Evolutionary conservation across 2,113 vertebrate genomes (phyloP), one percentile per base, ranked within the genome.

Genomic region (Carettochelys insculpta): DNA sequence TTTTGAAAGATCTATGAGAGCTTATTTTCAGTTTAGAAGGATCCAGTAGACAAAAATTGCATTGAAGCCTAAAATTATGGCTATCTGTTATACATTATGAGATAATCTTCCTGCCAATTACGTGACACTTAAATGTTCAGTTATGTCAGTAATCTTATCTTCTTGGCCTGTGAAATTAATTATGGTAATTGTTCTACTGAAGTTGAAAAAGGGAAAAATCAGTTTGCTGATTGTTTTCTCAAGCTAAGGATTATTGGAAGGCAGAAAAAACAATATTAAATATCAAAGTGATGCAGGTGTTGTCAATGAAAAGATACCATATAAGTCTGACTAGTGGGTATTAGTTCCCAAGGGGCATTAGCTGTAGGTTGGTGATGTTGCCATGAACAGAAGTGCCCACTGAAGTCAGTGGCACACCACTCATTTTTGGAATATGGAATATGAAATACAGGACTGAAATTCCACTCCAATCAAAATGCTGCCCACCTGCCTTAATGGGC

Each of bases 361-460:
- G 58, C 20, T 87, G 71, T 34, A 73, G 20, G 10, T 1, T 92
- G 53, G 29, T 90, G 90, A 68, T 22, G 4, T 45, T 43, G 13
- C 45, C 43, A 3, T 4, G 29, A 68, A 43, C 1, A 0, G 83
- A 87, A 78, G 58, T 51, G 8, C 91, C 22, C 75, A 3, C 29
- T 50, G n/a, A 14, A 38, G 24, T 1, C 1, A 83, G 80, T 58
- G 31, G 80, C 4, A 81, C 53, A 92, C 8, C 41, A 76, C 3
- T 50, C 22, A 71, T 94, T 90, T 78, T n/a, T 54, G 29, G 53
- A 73, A 31, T 0, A 0, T 41, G 85, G 2, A 48, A 24, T 45
- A 3, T 88, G 52, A 93, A 89, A 47, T 48, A 54, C 87, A 92
- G 43, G 77, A 89, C 54, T 80, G 68, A 75, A 90, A 47, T 77